Evolutionary conservation across 1,140 invertebrate species (phyloP).

Genomic region (Lepidurus couesii): DNA sequence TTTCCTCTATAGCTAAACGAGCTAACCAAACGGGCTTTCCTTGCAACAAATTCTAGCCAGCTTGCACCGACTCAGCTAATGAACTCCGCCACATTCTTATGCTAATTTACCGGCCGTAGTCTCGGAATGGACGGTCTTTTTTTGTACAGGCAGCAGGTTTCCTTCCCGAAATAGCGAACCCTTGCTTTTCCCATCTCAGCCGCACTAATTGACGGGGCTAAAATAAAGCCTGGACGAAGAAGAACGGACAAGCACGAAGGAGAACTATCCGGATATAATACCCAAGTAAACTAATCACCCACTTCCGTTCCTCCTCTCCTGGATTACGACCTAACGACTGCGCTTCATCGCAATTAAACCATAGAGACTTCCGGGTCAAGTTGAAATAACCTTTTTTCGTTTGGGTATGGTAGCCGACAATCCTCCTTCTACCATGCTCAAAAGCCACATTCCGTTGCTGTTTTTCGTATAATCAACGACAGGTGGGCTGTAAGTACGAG

Average conservation of each 20-base stretch:
- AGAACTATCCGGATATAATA: neutral
- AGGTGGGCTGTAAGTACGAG: neutral
- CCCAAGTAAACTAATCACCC: neutral
- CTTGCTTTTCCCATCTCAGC: neutral
- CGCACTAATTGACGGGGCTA: neutral
- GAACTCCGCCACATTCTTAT: slow-evolving; percentile 15
- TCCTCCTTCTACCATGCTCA: neutral
- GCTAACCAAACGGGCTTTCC: neutral
- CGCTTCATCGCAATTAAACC: neutral
- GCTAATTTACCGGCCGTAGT: neutral
- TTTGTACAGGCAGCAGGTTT: neutral
- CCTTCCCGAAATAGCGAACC: neutral
- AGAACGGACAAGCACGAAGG: neutral
- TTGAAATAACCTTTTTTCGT: neutral
- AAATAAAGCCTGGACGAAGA: neutral
- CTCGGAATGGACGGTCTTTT: neutral
- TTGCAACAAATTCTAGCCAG: neutral
- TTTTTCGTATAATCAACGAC: slow-evolving; percentile 6
- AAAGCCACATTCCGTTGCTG: neutral
- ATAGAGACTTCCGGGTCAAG: neutral
- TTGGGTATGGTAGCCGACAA: neutral
- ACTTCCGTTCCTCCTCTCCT: neutral
- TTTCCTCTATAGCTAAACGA: neutral
- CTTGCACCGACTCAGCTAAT: slow-evolving; percentile 1
- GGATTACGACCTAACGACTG: neutral